A percentile compares a stretch with the other conserved stretches of the same genome.
Conservation (phyloP, 64 coral and sea anemone species). For the Catalaphyllia jardinei region DNA sequence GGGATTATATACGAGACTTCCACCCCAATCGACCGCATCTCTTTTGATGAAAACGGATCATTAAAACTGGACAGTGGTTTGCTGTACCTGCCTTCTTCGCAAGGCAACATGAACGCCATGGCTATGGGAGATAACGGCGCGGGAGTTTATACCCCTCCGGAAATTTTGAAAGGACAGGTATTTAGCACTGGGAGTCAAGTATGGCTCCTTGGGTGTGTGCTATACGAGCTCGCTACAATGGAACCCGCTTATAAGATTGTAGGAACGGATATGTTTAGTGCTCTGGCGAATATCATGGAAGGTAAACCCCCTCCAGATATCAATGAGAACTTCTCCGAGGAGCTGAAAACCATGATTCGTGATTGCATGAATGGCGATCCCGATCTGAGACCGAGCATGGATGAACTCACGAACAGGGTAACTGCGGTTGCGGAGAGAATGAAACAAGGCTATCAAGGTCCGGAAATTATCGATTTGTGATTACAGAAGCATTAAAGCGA, state of each 20-base stretch:
- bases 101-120: conserved; percentile 61
- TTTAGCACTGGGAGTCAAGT: conserved; percentile 60
- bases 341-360: conserved; percentile 54
- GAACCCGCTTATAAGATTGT: conserved; percentile 75
- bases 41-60: conserved; percentile 73
- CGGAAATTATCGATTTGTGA: conserved; percentile 71
- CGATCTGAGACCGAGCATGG: conserved; percentile 66
- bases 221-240: conserved; percentile 77
- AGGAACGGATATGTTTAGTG: conserved; percentile 83
- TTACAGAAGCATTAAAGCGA: background rate
- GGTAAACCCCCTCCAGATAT: conserved; percentile 60
- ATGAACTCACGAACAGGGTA: conserved; percentile 55
- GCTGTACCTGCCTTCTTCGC: conserved; percentile 43
- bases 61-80: conserved; percentile 89
- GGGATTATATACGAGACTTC: conserved; percentile 61
- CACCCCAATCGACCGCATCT: conserved; percentile 54
- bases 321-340: conserved; percentile 44
- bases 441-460: conserved; percentile 66
- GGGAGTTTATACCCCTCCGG: conserved; percentile 72
- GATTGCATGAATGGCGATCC: conserved; percentile 73
- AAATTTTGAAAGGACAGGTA: conserved; percentile 77
- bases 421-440: conserved; percentile 52
- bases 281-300: conserved; percentile 89
- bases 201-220: conserved; percentile 79
- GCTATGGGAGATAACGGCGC: conserved; percentile 60